Base-by-base conservation (phyloP, 2,113 vertebrate genomes). In the Hemiscyllium ocellatum region DNA sequence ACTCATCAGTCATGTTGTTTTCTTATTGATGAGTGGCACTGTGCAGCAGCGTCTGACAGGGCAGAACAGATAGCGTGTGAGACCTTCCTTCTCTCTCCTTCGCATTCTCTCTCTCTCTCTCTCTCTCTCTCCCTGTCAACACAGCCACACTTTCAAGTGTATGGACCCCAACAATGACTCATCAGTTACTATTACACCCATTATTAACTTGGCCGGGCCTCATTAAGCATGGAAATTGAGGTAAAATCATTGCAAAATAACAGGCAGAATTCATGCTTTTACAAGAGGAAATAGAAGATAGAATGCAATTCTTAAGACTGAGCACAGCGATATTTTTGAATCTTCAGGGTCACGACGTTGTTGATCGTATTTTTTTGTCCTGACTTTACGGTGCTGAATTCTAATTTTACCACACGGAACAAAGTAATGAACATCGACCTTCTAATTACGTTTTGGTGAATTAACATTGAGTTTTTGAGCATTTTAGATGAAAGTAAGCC, bases 201-300 rank as follows among this genome's bases (percentile, higher is more conserved):
- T 98, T 98, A 98, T 98, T 98, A 98, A 98, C 98, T 98, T 97
- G 98, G 97, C 97, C 97, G 97, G 98, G 98, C 97, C 98, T 98
- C 98, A 98, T 98, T 98, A 98, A 97, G 97, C 97, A 97, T 97
- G 97, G 97, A 98, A 98, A 98, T 97, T 97, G 97, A 97, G 97
- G 97, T 97, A 96, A 96, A 96, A 97, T 96, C 80, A 96, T 96
- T 97, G 96, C 97, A 97, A 96, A 97, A 96, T 97, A 96, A 95
- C 95, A 96, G 65, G 76, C 56, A 96, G 96, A 96, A 96, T 95
- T 95, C 96, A 96, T 91, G 89, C 78, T 96, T 96, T 96, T 96
- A 47, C 96, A 91, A 78, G 90, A 42, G 94, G 95, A 95, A 96
- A 96, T 95, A 96, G 96, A 96, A 3, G 96, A 96, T 96, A 96